Conservation (phyloP, 2,888 invertebrate genomes). For the Hirtodrosophila alboralis region DNA sequence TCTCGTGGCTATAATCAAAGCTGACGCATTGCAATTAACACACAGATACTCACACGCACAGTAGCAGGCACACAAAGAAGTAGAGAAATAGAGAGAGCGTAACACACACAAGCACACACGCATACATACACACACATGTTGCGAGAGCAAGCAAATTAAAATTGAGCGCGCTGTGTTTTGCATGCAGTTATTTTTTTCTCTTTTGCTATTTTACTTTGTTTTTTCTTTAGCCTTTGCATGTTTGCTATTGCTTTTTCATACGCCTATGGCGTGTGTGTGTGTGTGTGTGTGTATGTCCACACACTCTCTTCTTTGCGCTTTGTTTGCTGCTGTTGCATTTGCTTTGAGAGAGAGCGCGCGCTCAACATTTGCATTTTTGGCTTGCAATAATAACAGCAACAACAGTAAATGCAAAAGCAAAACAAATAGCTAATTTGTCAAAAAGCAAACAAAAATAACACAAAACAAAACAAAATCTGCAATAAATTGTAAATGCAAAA, state of each 20-base stretch:
- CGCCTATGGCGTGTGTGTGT: no score
- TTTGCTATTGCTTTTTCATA: slow-evolving; percentile 34
- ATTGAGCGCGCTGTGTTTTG: slow-evolving; percentile 4
- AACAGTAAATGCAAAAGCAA: slow-evolving; percentile 28
- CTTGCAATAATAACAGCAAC: slow-evolving; percentile 28
- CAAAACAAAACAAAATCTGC: slow-evolving; percentile 10
- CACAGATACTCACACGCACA: slow-evolving; percentile 21
- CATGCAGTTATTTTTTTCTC: slow-evolving; percentile 18
- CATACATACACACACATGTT: no score
- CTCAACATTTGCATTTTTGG: slow-evolving; percentile 17
- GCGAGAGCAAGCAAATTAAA: slow-evolving; percentile 7
- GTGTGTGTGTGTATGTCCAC: slow-evolving; percentile 8
- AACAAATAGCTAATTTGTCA: slow-evolving; percentile 11
- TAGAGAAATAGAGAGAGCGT: slow-evolving; percentile 1
- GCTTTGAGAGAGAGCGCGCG: slow-evolving; percentile 12
- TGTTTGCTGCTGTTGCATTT: slow-evolving; percentile 14
- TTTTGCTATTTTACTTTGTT: slow-evolving; percentile 24
- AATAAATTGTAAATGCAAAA: background rate
- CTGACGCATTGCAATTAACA: slow-evolving; percentile 65
- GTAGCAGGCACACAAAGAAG: slow-evolving; percentile 4
- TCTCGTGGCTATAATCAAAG: slow-evolving; percentile 57
- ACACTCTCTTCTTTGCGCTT: slow-evolving; percentile 10
- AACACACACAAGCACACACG: slow-evolving; percentile 2
- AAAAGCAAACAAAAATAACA: slow-evolving; percentile 24
- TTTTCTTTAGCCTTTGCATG: slow-evolving; percentile 37